Evolutionary conservation across 2,113 vertebrate species (phyloP).

Genomic region (Paracyprichromis sp.): DNA sequence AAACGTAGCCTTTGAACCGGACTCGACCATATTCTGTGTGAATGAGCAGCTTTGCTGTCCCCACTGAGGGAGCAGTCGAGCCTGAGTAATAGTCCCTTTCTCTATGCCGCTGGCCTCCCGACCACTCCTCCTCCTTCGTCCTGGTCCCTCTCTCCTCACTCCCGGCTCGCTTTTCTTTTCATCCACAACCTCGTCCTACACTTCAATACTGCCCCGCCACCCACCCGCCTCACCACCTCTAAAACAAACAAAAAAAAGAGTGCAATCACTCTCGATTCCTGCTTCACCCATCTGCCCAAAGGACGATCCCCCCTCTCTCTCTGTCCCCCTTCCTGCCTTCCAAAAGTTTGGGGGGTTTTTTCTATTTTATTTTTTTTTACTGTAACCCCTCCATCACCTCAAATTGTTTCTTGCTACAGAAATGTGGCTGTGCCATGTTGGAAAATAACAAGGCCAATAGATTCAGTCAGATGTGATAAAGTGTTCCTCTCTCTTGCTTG

Average conservation of each 20-base stretch:
- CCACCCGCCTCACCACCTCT: not conserved
- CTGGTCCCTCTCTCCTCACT: slow-evolving; percentile 2
- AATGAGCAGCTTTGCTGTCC: slow-evolving; percentile 50
- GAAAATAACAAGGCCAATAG: slow-evolving; percentile 46
- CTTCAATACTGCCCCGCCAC: not conserved
- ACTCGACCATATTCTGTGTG: slow-evolving; percentile 43
- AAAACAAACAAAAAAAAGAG: slow-evolving; percentile 37
- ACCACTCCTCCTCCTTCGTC: slow-evolving; percentile 6
- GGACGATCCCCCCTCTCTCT: not conserved
- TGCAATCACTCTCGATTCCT: slow-evolving; percentile 32
- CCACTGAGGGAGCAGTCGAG: slow-evolving; percentile 42
- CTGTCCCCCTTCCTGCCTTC: not conserved
- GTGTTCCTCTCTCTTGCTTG: slow-evolving; percentile 34
- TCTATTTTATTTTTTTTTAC: not conserved
- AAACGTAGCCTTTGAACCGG: slow-evolving; percentile 41
- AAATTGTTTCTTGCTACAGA: slow-evolving; percentile 30
- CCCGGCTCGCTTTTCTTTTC: slow-evolving; percentile 34
- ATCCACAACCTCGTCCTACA: not conserved
- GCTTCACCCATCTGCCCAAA: slow-evolving; percentile 45
- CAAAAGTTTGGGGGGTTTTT: rapidly evolving
- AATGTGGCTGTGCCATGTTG: slow-evolving; percentile 17
- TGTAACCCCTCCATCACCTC: not conserved
- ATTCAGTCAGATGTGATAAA: slow-evolving; percentile 59
- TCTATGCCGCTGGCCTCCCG: slow-evolving; percentile 37
- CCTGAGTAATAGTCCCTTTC: slow-evolving; percentile 59